These are phyloP conservation scores for Nothocercus julius DNA, from an alignment of 2,113 vertebrate species.

Conservation along the genomic window DNA sequence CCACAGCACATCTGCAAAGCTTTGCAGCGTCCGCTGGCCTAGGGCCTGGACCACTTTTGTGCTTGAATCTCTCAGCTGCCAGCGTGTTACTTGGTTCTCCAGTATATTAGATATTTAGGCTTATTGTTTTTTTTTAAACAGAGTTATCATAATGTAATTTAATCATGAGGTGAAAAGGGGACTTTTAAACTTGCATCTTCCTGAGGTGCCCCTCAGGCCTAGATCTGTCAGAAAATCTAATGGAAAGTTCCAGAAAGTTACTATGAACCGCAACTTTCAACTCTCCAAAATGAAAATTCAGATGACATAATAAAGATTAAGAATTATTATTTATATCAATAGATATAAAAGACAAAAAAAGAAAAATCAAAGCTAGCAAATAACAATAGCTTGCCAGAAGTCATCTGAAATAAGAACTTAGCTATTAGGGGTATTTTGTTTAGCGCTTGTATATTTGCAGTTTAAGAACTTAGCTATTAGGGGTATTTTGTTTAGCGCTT, in stretches of 20 bases:
- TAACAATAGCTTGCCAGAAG: not conserved
- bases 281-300: not conserved
- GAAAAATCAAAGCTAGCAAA: not conserved
- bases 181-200: not conserved
- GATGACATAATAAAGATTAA: not conserved
- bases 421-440: not conserved
- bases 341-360: not conserved
- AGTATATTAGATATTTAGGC: not conserved
- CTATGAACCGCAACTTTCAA: not conserved
- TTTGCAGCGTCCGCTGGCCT: conserved; percentile 24
- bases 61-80: conserved; percentile 1
- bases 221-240: not conserved
- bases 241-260: not conserved
- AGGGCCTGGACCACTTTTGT: not conserved
- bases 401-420: not conserved
- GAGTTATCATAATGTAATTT: not conserved
- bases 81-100: not conserved
- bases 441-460: not conserved
- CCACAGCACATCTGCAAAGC: conserved; percentile 66
- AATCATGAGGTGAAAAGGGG: not conserved
- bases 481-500: not conserved
- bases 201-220: not conserved
- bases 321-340: not conserved
- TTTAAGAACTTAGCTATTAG: not conserved
- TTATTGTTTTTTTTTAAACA: not conserved